Evolutionary conservation across 2,113 vertebrate genomes (phyloP), one percentile per base, ranked within the genome.

Genomic region (Onychostruthus taczanowskii): DNA sequence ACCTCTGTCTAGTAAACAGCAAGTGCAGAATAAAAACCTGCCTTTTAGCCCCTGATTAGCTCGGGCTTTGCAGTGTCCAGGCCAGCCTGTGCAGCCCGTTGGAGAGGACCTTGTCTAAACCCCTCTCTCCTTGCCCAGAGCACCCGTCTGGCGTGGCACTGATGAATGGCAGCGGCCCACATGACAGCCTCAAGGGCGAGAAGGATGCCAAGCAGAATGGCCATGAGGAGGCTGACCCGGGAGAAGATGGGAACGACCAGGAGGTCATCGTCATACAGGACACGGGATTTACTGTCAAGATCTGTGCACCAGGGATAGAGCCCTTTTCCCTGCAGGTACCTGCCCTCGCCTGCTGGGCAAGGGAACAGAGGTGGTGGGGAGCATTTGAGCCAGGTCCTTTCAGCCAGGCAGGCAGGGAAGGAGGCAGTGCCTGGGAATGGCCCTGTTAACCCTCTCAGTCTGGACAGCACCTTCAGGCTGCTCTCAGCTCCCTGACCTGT

Each of bases 261-360:
- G 99, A 99, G 96, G 99, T 99, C 95, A 99, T 99, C 16, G 99
- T 99, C 91, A 99, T 99, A 93, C 99, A 99, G 98, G 99, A 99
- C 97, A 99, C 99, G 0, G 99, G 99, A 85, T 99, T 99, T 95
- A 99, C 98, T 2, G 99, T 99, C 84, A 99, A 99, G 98, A 99
- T 99, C 95, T 98, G 99, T 81, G 99, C 98, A 2, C 99, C 99
- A 0, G 99, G 98, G 23, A 98, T 99, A 6, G 99, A 99, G 96
- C 98, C 98, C 26, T 99, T 99, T 76, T 98, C 99, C 81, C 96
- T 99, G 69, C 99, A 99, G 98, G 99, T 99, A 95, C 90, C 68
- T 58, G 37, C 56, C 31, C 33, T 73, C 0, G 0, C 37, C 1
- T 21, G 24, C 61, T 31, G 59, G 62, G 79, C 24, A 59, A 21